Base-by-base conservation (phyloP, 2,113 vertebrate species). In the Datnioides undecimradiatus region DNA sequence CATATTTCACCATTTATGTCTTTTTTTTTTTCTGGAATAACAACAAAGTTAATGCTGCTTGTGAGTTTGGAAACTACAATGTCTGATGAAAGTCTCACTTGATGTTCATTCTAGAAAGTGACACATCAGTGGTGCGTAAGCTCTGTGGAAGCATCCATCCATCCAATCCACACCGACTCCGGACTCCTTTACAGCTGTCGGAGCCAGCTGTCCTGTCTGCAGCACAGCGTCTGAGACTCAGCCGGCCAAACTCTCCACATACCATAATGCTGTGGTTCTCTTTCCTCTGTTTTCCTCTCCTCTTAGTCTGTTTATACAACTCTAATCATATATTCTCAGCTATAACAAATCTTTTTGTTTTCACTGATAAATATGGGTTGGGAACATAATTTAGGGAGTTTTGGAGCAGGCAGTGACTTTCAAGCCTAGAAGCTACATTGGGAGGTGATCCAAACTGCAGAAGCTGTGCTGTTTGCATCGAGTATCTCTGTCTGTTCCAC, bases 121-220 rank as follows among this genome's bases (percentile, higher is more conserved):
- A 63, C 31, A 59, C 9, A 12, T 63, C 43, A 62, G 36, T 27
- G 16, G 43, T 51, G 79, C 25, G 1, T 77, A 51, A 79, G 66
- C 5, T 2, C 46, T 33, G 8, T 19, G 21, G 33, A 59, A 52
- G 52, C 74, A 66, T 63, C 74, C 64, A 67, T 64, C 60, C 21
- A 11, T 34, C 45, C 64, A 68, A 54, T 54, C 36, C 59, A 65
- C 67, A 74, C 29, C 33, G 21, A 52, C 64, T 52, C 19, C 6
- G 10, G 16, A 75, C 19, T 25, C 19, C 9, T n/a, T 58, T 66
- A 52, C 70, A 81, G 73, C 48, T 81, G 49, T 48, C 43, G 67
- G 36, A 82, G 48, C 34, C 51, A 79, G 79, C 21, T 82, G 74
- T 78, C 65, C 74, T 45, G 46, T 83, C 46, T 54, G 45, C 14